A percentile compares a stretch with the other conserved stretches of the same genome.
These are phyloP conservation scores for Gadopsis marmoratus DNA, from an alignment of 2,797 vertebrate species.

Conservation along the genomic window DNA sequence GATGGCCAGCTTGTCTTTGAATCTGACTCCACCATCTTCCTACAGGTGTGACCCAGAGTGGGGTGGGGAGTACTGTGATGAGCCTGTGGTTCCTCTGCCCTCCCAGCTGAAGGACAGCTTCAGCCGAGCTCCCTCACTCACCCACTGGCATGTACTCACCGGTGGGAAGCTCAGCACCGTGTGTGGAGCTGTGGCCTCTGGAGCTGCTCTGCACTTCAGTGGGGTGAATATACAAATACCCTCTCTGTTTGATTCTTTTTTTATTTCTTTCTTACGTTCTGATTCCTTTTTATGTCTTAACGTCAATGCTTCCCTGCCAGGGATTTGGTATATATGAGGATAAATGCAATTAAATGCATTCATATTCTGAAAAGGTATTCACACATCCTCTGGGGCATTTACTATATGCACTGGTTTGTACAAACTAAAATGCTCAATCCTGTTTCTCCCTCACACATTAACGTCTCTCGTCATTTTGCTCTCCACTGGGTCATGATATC, in stretches of 20 bases:
- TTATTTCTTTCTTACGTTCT: not conserved
- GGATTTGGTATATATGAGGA: not conserved
- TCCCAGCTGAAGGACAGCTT: slow-evolving; percentile 98
- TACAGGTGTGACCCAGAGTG: slow-evolving; percentile 95
- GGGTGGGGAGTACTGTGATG: slow-evolving; percentile 95
- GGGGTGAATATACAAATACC: slow-evolving; percentile 84
- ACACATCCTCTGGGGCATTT: not conserved
- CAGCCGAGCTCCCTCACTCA: slow-evolving; percentile 91
- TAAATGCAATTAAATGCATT: slow-evolving; percentile 2
- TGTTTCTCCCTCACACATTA: not conserved
- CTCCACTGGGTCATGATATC: not conserved
- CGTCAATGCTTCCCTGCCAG: not conserved
- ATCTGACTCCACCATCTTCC: slow-evolving; percentile 7
- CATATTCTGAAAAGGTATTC: not conserved
- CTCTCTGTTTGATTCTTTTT: not conserved
- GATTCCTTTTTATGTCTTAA: not conserved
- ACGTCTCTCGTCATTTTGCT: not conserved
- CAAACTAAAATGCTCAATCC: not conserved
- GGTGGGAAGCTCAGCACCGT: slow-evolving; percentile 95
- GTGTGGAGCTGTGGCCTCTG: slow-evolving; percentile 96
- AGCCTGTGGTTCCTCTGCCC: slow-evolving; percentile 89
- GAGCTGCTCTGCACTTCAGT: slow-evolving; percentile 97
- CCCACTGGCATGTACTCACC: slow-evolving; percentile 94
- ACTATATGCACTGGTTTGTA: not conserved
- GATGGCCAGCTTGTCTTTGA: not conserved